A percentile compares a stretch with the other conserved stretches of the same genome.
Conservation (phyloP, 1,140 invertebrate species). For the Oppia nitens region DNA sequence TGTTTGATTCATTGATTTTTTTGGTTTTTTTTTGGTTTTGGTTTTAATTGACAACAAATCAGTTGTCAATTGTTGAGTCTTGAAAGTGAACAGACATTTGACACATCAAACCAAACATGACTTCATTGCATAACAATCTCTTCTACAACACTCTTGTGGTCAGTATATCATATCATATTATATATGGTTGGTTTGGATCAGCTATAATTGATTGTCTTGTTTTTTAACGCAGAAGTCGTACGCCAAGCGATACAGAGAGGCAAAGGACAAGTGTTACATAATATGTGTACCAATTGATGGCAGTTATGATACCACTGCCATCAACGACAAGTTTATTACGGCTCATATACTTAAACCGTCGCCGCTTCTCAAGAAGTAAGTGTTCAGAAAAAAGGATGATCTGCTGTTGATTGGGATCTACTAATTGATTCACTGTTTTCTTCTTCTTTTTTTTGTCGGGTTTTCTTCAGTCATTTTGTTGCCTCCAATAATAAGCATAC, state of each 20-base stretch:
- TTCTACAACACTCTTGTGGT: not conserved
- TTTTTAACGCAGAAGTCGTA: not conserved
- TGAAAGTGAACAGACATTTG: too few species aligned
- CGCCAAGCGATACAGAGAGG: not conserved
- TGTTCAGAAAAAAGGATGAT: not conserved
- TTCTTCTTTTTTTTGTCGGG: too few species aligned
- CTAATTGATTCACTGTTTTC: not conserved
- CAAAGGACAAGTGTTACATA: constrained; percentile 3
- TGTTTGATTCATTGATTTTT: too few species aligned
- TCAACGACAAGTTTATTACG: constrained; percentile 11
- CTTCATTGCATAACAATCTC: not conserved
- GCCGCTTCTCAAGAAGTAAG: constrained; percentile 8
- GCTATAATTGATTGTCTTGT: not conserved
- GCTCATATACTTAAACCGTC: constrained; percentile 11
- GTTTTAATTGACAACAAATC: too few species aligned
- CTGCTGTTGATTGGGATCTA: not conserved
- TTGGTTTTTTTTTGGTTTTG: too few species aligned
- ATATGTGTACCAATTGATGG: constrained; percentile 7
- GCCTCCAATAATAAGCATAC: constrained; percentile 9
- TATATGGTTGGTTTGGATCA: too few species aligned
- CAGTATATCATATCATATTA: too few species aligned
- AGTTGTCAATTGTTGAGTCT: too few species aligned
- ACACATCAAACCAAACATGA: too few species aligned
- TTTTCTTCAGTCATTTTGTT: constrained; percentile 5
- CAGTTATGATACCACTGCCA: not conserved